Base-by-base conservation (phyloP, 2,797 vertebrate species). In the Myripristis jacobus region DNA sequence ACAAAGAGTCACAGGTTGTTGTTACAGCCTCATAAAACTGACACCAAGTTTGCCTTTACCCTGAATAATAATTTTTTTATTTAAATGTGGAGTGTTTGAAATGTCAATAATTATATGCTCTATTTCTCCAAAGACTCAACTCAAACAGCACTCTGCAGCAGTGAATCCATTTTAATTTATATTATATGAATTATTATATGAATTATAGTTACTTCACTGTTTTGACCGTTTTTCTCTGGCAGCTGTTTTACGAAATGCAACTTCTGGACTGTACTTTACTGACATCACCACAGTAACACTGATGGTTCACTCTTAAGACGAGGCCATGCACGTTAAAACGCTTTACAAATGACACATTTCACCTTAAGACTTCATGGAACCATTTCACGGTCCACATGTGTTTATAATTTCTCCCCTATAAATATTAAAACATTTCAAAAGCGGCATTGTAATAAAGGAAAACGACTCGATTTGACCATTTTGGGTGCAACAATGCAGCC, bases 301-400 rank as follows among this genome's bases (percentile, higher is more conserved):
- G 6, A 3, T n/a, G 31, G 25, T 53, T 57, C 58, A 47, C 27
- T 41, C 21, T 18, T 6, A 48, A 7, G 60, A 8, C 6, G 15
- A 48, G 66, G 41, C 22, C 67, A 65, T 24, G 56, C 48, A 52
- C 22, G 52, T 6, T 60, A 13, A 69, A 73, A 53, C n/a, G n/a
- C n/a, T n/a, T n/a, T n/a, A 31, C 16, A 61, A 61, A 75, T 59
- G 47, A 57, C 64, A 77, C 21, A 62, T 60, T 70, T 81, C 19
- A 16, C 64, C 68, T 66, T 36, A 70, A 80, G 63, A 34, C 52
- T 41, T 46, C 59, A 46, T 3, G 63, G 54, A 64, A 16, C 41
- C 16, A 68, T 59, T 44, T 41, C 61, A 54, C 27, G 34, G 24
- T 47, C 36, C 59, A 73, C 79, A 82, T 43, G 19, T 57, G 64